phyloP scores from a whole-genome alignment of 2,797 vertebrate species.

The Enteromius argenteus region DNA sequence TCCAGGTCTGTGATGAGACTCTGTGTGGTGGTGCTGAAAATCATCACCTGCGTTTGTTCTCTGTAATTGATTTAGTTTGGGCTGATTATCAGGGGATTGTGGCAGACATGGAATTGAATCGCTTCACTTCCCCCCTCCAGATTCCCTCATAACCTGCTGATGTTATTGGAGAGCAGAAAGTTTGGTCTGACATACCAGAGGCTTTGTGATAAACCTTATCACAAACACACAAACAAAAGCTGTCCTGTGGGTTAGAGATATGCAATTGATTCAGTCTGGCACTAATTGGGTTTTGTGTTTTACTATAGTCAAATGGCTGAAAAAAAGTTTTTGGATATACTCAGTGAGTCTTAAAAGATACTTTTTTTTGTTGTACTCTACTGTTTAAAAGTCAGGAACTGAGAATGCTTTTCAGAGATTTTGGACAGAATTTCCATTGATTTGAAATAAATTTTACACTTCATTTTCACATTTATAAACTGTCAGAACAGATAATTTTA shows the following conservation, averaged over 20 bases:
- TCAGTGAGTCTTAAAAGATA: not conserved
- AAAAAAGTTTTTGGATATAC: not conserved
- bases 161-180: slow-evolving; percentile 65
- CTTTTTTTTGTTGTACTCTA: not conserved
- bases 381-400: not conserved
- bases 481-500: not conserved
- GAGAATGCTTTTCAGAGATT: not conserved
- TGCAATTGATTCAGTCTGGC: slow-evolving; percentile 57
- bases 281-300: slow-evolving; percentile 64
- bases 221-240: slow-evolving; percentile 71
- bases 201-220: slow-evolving; percentile 59
- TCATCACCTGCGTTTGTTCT: slow-evolving; percentile 66
- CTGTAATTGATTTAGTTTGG: slow-evolving; percentile 80
- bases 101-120: slow-evolving; percentile 69
- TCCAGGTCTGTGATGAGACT: slow-evolving; percentile 37
- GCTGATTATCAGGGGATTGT: slow-evolving; percentile 73
- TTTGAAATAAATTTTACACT: not conserved
- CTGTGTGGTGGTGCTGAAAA: slow-evolving; percentile 45
- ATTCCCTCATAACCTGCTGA: slow-evolving; percentile 71
- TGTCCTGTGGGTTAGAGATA: slow-evolving; percentile 58
- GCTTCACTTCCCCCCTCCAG: slow-evolving; percentile 65
- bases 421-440: not conserved
- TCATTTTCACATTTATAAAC: not conserved
- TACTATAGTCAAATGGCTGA: not conserved
- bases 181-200: slow-evolving; percentile 62